Evolutionary conservation across 2,113 vertebrate genomes (phyloP), one percentile per base, ranked within the genome.

Genomic region (Phylloscopus whistleri): DNA sequence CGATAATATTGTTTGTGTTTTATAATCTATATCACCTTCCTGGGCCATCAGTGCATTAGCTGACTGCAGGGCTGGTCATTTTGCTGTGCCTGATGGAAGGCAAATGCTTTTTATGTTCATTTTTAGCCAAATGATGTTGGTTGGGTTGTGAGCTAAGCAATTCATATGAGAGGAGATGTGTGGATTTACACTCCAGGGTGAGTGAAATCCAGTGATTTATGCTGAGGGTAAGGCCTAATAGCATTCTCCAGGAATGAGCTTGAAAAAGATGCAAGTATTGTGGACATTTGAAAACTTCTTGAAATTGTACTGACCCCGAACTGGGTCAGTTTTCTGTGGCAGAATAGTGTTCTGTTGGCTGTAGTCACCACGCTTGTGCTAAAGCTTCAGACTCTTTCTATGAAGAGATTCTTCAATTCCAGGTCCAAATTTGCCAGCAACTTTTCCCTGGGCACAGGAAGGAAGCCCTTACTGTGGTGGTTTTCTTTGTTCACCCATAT

Each of bases 11-110:
- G 3, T 58, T 75, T 66, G 20, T 53, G 24, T 84, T 64, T 41
- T n/a, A 18, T 0, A 5, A 16, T 23, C 28, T 68, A 0, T 5
- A 7, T 31, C 31, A 67, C 8, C 8, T 68, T 68, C 11, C 15
- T 83, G 39, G 44, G 12, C 52, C 63, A 13, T 70, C 69, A 62
- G 16, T 31, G 39, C 28, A 13, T 31, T 52, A 86, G 5, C 44
- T 52, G 66, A 35, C 24, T 58, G 51, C 31, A 58, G 62, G 15
- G 51, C 17, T 58, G n/a, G 28, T 28, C 37, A 41, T 70, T 90
- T 76, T 7, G 0, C n/a, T 41, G 51, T 58, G 17, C 11, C 22
- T 51, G 20, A 51, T 66, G 2, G 15, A 33, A 87, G 20, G 16
- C 10, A 81, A 81, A 63, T 33, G 30, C 6, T 85, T 70, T 68